Evolutionary conservation across 2,888 invertebrate species (phyloP).

Genomic region (Trichopoda pennipes): DNA sequence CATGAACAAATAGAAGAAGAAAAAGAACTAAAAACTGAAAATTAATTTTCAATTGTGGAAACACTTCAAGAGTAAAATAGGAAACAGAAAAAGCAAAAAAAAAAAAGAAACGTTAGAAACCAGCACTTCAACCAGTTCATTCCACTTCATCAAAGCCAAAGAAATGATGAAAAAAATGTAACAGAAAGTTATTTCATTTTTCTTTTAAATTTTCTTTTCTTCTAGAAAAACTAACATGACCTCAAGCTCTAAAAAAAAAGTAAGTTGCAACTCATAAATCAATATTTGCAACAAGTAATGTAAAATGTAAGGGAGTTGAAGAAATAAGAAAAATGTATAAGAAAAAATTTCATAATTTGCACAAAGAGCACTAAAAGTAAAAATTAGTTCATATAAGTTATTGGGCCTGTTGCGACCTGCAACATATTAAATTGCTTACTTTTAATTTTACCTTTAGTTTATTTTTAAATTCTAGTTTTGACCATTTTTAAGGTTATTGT

Average conservation of each 20-base stretch:
- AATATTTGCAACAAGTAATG: conserved; percentile 61
- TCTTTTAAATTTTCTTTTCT: not conserved
- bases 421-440: no score
- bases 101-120: conserved; percentile 9
- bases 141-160: conserved; percentile 63
- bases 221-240: conserved; percentile 48
- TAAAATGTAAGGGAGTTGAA: not conserved
- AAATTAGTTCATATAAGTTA: not conserved
- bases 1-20: conserved; percentile 12
- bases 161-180: conserved; percentile 48
- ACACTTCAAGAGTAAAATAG: conserved; percentile 40
- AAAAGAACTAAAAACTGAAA: conserved; percentile 16
- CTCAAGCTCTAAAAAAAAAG: conserved; percentile 61
- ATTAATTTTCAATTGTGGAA: conserved; percentile 58
- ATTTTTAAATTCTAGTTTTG: no score
- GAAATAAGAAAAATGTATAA: not conserved
- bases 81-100: not conserved
- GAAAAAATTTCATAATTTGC: conserved; percentile 38
- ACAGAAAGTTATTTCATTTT: conserved; percentile 41
- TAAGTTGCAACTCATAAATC: conserved; percentile 68
- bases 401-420: no score
- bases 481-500: no score
- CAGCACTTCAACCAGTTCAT: conserved; percentile 63
- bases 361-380: conserved; percentile 12
- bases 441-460: no score